Evolutionary conservation across 2,797 vertebrate genomes (phyloP), one percentile per base, ranked within the genome.

Genomic region (Gadopsis bispinosus): DNA sequence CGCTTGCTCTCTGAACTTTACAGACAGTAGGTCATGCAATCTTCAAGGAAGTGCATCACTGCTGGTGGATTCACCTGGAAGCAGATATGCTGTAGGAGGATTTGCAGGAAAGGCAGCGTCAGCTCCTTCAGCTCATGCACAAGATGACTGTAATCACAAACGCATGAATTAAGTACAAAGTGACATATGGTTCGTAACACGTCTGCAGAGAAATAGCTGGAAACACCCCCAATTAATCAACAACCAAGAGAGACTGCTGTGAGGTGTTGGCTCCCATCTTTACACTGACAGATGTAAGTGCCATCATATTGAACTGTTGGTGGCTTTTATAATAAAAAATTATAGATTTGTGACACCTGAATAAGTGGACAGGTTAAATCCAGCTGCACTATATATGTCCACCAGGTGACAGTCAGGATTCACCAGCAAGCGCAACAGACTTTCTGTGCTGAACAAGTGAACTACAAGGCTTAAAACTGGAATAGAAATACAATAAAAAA

Each of bases 21-120:
- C 22, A 43, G 31, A 68, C 29, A 33, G 16, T 9, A 12, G 6
- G 5, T 10, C 13, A 29, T 5, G 19, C 26, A 16, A 17, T 0
- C 0, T 45, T 69, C 2, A 20, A 56, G 7, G 20, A 51, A 20
- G 17, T 41, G 22, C 10, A 20, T n/a, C 29, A 41, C 10, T 61
- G 53, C 13, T 4, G 2, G 43, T 35, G n/a, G 73, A 85, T 8
- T 75, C 89, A 99, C 98, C 98, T 98, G 97, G 85, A 92, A 86
- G 84, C 97, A 98, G 85, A 98, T 95, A 29, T 98, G 97, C 69
- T 99, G 98, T 54, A 99, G 88, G 1, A 99, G 92, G 84, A 96
- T 95, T 8, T 92, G 91, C 51, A 99, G 92, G 16, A 97, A 77
- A 5, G 97, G 96, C 62, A 95, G 84, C 0, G 92, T 86, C 47